phyloP scores from a whole-genome alignment of 2,888 invertebrate genomes.

The Notodonta dromedarius region DNA sequence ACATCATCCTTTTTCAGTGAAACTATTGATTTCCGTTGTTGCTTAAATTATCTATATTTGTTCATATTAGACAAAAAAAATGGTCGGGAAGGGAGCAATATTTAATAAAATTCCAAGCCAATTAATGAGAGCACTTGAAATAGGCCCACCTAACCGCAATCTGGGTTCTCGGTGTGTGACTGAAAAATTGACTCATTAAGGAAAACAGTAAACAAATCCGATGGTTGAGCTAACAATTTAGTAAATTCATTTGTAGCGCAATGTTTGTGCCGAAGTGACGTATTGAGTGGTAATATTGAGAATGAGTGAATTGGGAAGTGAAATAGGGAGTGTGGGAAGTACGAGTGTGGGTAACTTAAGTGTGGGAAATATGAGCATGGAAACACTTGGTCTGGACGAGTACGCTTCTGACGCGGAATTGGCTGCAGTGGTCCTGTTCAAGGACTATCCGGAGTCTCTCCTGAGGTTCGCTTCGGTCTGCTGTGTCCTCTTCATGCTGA shows the following conservation, averaged over 20 bases:
- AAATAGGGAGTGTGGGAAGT: constrained; percentile 12
- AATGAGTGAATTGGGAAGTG: constrained; percentile 19
- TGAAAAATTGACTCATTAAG: constrained; percentile 69
- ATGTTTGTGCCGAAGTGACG: constrained; percentile 47
- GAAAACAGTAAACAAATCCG: constrained; percentile 59
- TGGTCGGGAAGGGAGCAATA: constrained; percentile 19
- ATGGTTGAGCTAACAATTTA: constrained; percentile 35
- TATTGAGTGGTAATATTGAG: constrained; percentile 17
- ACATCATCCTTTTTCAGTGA: constrained; percentile 21
- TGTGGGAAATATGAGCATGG: constrained; percentile 27
- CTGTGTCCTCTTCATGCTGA: constrained; percentile 89
- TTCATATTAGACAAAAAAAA: constrained; percentile 13
- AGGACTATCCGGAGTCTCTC: constrained; percentile 87
- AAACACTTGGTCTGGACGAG: constrained; percentile 40
- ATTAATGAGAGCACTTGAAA: not conserved
- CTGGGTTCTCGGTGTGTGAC: constrained; percentile 15
- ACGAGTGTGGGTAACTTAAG: constrained; percentile 16
- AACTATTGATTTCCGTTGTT: constrained; percentile 21
- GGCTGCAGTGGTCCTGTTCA: constrained; percentile 81
- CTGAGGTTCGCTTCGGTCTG: constrained; percentile 88
- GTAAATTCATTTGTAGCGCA: constrained; percentile 59
- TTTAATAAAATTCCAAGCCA: not conserved
- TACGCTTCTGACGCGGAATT: constrained; percentile 57
- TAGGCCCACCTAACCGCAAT: constrained; percentile 18
- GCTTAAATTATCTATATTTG: constrained; percentile 23